Percentiles rank a stretch among this genome's conserved stretches.
Conservation (phyloP, 2,797 vertebrate species). For the Mustela erminea region DNA sequence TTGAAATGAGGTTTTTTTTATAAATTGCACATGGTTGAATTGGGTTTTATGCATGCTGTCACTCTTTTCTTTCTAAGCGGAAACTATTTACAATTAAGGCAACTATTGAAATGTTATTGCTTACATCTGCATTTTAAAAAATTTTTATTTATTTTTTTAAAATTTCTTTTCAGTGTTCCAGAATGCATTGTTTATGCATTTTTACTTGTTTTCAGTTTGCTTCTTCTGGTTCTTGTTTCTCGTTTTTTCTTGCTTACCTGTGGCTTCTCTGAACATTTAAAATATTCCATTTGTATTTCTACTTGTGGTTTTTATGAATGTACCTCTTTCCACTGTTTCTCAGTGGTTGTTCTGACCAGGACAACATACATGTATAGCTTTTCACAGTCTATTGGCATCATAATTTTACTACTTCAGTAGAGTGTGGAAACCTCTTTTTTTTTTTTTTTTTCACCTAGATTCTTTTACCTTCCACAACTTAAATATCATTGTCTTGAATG, state of each 20-base stretch:
- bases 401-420: not conserved
- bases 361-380: not conserved
- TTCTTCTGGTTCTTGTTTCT: not conserved
- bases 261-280: not conserved
- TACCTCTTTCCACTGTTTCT: not conserved
- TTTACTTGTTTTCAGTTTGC: not conserved
- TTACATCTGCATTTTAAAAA: not conserved
- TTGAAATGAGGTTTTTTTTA: not conserved
- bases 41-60: not conserved
- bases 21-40: not conserved
- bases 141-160: too few species aligned
- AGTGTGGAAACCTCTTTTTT: not conserved
- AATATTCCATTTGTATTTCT: not conserved
- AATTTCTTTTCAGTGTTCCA: too few species aligned
- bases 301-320: not conserved
- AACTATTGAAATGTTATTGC: not conserved
- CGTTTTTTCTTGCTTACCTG: not conserved
- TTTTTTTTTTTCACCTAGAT: not conserved
- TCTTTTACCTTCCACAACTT: not conserved
- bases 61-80: not conserved
- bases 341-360: not conserved
- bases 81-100: not conserved
- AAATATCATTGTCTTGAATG: not conserved
- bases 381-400: not conserved
- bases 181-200: not conserved